Evolutionary conservation across 2,888 invertebrate species (phyloP).

Genomic region (Chrysodeixis includens): DNA sequence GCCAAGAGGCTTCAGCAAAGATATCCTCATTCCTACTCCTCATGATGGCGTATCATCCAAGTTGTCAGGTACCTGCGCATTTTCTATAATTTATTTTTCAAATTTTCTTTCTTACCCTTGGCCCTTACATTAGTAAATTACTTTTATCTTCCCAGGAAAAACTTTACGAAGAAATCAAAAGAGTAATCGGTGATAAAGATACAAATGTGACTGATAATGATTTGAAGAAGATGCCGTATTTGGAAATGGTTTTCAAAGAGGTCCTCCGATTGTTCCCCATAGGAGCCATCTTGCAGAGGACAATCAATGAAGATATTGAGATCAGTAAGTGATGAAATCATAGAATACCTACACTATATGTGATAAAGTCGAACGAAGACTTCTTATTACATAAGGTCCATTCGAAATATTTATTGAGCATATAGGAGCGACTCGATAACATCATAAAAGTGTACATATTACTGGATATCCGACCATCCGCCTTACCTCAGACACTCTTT

Average conservation of each 20-base stretch:
- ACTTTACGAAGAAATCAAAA: constrained; percentile 73
- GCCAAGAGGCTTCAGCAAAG: constrained; percentile 83
- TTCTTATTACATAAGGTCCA: too few relatives aligned
- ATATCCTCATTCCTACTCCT: constrained; percentile 74
- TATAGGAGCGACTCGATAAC: too few relatives aligned
- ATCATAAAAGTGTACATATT: too few relatives aligned
- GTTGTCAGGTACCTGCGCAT: constrained; percentile 72
- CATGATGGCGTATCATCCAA: constrained; percentile 82
- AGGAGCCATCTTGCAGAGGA: constrained; percentile 78
- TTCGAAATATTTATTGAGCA: too few relatives aligned
- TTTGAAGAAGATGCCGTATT: constrained; percentile 77
- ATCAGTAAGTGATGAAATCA: constrained; percentile 68
- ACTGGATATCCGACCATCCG: too few relatives aligned
- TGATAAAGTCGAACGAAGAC: too few relatives aligned
- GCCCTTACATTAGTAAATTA: background rate
- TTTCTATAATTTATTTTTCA: too few relatives aligned
- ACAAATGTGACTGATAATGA: constrained; percentile 72
- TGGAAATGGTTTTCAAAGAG: constrained; percentile 82
- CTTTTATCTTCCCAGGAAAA: constrained; percentile 68
- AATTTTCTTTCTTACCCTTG: background rate
- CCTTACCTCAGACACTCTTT: too few relatives aligned
- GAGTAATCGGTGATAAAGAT: constrained; percentile 69
- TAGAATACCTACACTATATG: too few relatives aligned
- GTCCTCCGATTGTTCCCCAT: constrained; percentile 79
- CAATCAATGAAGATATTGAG: constrained; percentile 72